Evolutionary conservation across 1,140 invertebrate genomes (phyloP).

Genomic region (Luehdorfia chinensis): DNA sequence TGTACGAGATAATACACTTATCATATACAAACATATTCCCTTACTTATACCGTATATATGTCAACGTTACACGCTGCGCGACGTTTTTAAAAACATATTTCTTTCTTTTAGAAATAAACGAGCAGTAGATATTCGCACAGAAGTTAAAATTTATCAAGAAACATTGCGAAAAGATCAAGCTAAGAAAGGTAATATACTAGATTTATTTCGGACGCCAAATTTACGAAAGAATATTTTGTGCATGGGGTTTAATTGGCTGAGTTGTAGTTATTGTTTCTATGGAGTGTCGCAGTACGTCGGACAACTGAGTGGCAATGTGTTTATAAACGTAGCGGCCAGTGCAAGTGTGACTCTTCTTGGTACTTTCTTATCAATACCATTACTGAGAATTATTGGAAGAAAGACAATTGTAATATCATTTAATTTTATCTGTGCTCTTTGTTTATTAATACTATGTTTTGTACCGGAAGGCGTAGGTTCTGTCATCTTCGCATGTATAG

Average conservation of each 20-base stretch:
- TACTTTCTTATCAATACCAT: conserved; percentile 79
- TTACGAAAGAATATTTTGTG: conserved; percentile 85
- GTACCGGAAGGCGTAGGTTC: conserved; percentile 70
- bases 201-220: conserved; percentile 86
- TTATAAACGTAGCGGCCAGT: conserved; percentile 84
- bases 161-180: conserved; percentile 45
- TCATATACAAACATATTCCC: too few relatives aligned
- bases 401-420: conserved; percentile 78
- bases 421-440: conserved; percentile 77
- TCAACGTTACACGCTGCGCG: too few relatives aligned
- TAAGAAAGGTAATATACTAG: conserved; percentile 80
- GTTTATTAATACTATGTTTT: conserved; percentile 77
- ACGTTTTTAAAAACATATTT: neutral
- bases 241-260: conserved; percentile 84
- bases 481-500: conserved; percentile 79
- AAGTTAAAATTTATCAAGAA: conserved; percentile 67
- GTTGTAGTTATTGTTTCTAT: conserved; percentile 85
- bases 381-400: conserved; percentile 80
- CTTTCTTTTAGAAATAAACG: conserved; percentile 74
- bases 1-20: too few relatives aligned
- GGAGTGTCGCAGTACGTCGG: conserved; percentile 87
- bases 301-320: conserved; percentile 83
- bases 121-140: conserved; percentile 74
- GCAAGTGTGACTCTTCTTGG: conserved; percentile 80
- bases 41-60: too few relatives aligned